phyloP scores from a whole-genome alignment of 2,797 vertebrate genomes.

The Eulemur rubriventer region DNA sequence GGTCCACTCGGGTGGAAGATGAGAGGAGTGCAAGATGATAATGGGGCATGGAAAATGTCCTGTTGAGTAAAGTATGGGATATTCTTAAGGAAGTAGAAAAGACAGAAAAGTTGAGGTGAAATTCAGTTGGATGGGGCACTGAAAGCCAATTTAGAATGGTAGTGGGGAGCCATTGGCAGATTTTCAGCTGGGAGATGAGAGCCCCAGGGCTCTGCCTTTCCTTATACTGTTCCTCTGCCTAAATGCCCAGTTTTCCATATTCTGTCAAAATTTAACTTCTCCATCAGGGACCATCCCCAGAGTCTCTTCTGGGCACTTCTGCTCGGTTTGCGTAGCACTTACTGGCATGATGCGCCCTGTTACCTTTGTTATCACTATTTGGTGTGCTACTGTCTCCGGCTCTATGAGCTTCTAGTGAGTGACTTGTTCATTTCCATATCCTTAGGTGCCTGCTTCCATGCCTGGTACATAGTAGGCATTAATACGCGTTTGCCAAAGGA shows the following conservation, averaged over 20 bases:
- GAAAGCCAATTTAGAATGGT: neutral
- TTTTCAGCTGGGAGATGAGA: neutral
- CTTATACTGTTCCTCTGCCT: neutral
- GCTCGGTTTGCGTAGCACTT: neutral
- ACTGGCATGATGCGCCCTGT: neutral
- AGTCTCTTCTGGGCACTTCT: neutral
- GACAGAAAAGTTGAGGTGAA: neutral
- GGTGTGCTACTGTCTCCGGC: neutral
- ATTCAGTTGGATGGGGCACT: neutral
- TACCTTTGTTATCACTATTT: neutral
- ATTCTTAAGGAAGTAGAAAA: neutral
- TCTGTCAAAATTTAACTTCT: neutral
- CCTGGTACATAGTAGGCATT: neutral
- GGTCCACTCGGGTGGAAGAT: neutral
- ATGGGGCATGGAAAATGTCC: neutral
- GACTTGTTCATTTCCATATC: neutral
- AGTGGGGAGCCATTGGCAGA: neutral
- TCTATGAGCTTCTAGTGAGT: neutral
- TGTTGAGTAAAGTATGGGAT: neutral
- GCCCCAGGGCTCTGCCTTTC: neutral
- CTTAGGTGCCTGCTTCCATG: neutral
- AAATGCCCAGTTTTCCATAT: neutral
- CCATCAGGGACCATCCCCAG: neutral
- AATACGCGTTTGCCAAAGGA: neutral
- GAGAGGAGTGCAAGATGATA: neutral